Evolutionary conservation across 2,113 vertebrate genomes (phyloP), one percentile per base, ranked within the genome.

Genomic region (Corvus moneduloides): DNA sequence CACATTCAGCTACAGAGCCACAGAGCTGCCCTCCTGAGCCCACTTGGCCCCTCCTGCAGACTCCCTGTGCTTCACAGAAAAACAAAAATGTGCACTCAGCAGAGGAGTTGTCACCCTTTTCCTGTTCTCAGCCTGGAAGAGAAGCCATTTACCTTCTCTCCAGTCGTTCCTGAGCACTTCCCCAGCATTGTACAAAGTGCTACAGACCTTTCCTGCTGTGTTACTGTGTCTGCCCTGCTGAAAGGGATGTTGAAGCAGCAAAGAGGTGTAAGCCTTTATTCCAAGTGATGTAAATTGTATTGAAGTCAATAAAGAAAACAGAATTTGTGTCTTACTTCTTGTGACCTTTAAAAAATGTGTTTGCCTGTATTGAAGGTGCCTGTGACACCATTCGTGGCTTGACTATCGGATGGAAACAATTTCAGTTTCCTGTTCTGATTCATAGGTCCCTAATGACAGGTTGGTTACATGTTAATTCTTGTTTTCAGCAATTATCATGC

Each of bases 381-480:
- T 69, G 27, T 66, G 68, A 62, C 76, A 81, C 32, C 19, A 10
- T 37, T 80, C 73, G 51, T 92, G 55, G n/a, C n/a, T 64, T 77
- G 55, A 48, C 33, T 55, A 19, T 16, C 39, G 33, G 14, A 51
- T 87, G 39, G 61, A 33, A 74, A 74, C 37, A 46, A 39, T 76
- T 77, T 89, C 27, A 22, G 67, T 89, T 87, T 78, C 55, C 39
- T 86, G 30, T n/a, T 68, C 68, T 92, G 82, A 93, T 84, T 90
- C 75, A 63, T 69, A 54, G 51, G 68, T 78, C 59, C n/a, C 59
- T 84, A 59, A 77, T 92, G 83, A 54, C 64, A 84, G 73, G 73
- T 90, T 95, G 73, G 73, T 90, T 96, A n/a, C 27, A 13, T 48
- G 41, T 59, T 89, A 93, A 87, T 90, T 75, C 73, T 88, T 89